A percentile compares a stretch with the other conserved stretches of the same genome.
phyloP scores from a whole-genome alignment of 2,888 invertebrate species.

The Pedicia rivosa region DNA sequence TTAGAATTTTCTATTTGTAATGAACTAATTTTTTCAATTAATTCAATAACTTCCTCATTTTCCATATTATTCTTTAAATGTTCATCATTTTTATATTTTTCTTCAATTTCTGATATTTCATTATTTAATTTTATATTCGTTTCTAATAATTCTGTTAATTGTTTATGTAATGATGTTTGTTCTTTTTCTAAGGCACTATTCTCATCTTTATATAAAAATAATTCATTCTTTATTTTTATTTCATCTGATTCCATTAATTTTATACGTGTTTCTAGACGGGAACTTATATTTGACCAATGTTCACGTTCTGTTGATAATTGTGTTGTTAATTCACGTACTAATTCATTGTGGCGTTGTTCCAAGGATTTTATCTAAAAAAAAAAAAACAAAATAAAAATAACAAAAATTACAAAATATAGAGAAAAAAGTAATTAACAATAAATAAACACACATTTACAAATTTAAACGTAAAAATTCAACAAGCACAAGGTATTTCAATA shows the following conservation, averaged over 20 bases:
- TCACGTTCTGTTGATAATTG: constrained; percentile 63
- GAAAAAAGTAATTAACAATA: not conserved
- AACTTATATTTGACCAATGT: constrained; percentile 40
- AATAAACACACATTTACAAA: no score
- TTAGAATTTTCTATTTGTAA: constrained; percentile 50
- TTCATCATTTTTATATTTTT: constrained; percentile 25
- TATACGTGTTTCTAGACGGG: constrained; percentile 46
- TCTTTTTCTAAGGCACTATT: constrained; percentile 46
- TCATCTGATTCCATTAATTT: constrained; percentile 51
- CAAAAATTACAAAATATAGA: not conserved
- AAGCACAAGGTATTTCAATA: no score
- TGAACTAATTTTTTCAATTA: constrained; percentile 42
- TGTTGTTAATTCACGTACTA: constrained; percentile 49
- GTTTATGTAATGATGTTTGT: constrained; percentile 40
- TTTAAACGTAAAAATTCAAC: no score
- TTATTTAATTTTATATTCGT: constrained; percentile 34
- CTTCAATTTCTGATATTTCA: constrained; percentile 35
- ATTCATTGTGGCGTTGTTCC: constrained; percentile 63
- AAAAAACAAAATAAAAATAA: not conserved
- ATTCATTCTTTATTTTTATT: constrained; percentile 43
- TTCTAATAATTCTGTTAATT: constrained; percentile 40
- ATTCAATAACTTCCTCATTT: constrained; percentile 36
- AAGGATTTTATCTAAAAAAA: constrained; percentile 39
- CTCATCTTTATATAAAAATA: constrained; percentile 43
- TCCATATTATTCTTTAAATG: constrained; percentile 27